phyloP scores from a whole-genome alignment of 1,140 invertebrate genomes.

The Pteromalus puparum region DNA sequence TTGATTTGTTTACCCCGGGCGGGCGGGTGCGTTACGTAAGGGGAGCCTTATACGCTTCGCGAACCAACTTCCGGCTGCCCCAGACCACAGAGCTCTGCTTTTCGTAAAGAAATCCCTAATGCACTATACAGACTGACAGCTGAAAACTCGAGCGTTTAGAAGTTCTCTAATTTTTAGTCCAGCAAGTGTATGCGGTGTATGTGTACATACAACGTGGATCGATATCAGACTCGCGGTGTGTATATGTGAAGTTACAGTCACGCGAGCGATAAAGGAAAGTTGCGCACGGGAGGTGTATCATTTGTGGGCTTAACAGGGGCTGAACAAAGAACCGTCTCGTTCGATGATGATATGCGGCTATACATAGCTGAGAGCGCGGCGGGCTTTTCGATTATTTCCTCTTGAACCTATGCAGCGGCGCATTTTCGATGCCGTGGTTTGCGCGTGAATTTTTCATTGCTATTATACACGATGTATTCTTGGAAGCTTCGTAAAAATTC shows the following conservation, averaged over 20 bases:
- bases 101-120: too few relatives aligned
- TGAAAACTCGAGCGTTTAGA: background rate
- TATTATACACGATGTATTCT: background rate
- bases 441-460: too few relatives aligned
- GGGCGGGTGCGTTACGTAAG: background rate
- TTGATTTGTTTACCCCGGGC: constrained; percentile 39
- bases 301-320: background rate
- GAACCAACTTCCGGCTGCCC: too few relatives aligned
- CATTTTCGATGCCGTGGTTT: background rate
- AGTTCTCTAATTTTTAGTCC: constrained; percentile 7
- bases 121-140: background rate
- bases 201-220: background rate
- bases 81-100: too few relatives aligned
- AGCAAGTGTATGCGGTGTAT: background rate
- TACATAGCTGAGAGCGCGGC: background rate
- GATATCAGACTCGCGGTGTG: background rate
- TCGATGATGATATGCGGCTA: background rate
- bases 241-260: constrained; percentile 29
- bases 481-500: too few relatives aligned
- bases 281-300: constrained; percentile 1
- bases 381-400: background rate
- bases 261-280: constrained; percentile 38
- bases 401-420: background rate
- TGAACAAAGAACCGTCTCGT: background rate
- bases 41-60: too few relatives aligned